Conservation (phyloP, 2,888 invertebrate genomes). For the Agrotis clavis region DNA sequence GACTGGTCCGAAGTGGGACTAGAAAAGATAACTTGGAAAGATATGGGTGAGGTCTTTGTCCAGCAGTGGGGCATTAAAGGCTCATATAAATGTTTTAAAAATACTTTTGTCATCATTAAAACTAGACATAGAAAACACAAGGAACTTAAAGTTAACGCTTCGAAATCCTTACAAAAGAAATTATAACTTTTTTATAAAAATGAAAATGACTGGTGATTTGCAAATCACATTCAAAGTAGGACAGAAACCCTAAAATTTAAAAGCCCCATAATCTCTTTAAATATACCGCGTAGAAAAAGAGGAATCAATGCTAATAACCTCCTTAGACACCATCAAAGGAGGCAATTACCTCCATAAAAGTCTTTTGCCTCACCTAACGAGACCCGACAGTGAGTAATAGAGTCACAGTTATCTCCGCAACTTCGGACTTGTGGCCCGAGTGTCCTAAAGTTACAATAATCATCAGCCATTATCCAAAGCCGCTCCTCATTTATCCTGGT, state of each 20-base stretch:
- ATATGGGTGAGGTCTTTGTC: too few relatives aligned
- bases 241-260: background rate
- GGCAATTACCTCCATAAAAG: constrained; percentile 56
- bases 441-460: constrained; percentile 58
- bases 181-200: too few relatives aligned
- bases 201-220: background rate
- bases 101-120: too few relatives aligned
- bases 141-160: too few relatives aligned
- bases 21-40: too few relatives aligned
- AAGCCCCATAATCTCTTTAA: background rate
- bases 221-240: background rate
- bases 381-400: constrained; percentile 65
- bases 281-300: constrained; percentile 6
- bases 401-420: constrained; percentile 57
- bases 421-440: constrained; percentile 42
- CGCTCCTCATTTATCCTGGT: constrained; percentile 58
- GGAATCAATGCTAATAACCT: constrained; percentile 37
- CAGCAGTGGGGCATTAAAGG: too few relatives aligned
- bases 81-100: too few relatives aligned
- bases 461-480: constrained; percentile 59
- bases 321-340: constrained; percentile 31
- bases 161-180: too few relatives aligned
- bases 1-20: too few relatives aligned
- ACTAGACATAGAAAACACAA: too few relatives aligned
- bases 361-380: constrained; percentile 53